These are phyloP conservation scores for Kryptopterus vitreolus DNA, from an alignment of 2,797 vertebrate species.

Conservation along the genomic window DNA sequence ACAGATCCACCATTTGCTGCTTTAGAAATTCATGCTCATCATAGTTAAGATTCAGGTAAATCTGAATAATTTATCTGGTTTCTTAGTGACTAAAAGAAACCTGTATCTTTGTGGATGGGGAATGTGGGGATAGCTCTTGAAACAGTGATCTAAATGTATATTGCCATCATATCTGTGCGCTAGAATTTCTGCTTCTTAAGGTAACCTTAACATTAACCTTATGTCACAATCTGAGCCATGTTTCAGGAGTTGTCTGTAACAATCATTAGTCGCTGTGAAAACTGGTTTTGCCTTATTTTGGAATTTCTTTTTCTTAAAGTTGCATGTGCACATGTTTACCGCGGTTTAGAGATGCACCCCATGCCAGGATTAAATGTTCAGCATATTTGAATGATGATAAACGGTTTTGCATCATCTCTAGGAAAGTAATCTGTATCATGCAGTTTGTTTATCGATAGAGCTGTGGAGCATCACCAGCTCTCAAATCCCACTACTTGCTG, in stretches of 20 bases:
- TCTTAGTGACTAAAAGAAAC: not conserved
- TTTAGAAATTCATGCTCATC: not conserved
- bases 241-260: slow-evolving; percentile 26
- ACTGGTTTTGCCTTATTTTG: not conserved
- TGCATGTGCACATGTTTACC: not conserved
- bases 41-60: too few species aligned
- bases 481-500: too few species aligned
- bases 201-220: not conserved
- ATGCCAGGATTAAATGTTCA: slow-evolving; percentile 63
- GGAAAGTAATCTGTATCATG: not conserved
- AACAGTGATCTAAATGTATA: not conserved
- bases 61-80: not conserved
- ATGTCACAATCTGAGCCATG: not conserved
- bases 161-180: not conserved
- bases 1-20: not conserved
- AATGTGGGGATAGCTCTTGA: not conserved
- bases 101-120: not conserved
- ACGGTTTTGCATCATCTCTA: not conserved
- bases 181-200: slow-evolving; percentile 5
- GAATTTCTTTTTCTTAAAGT: slow-evolving; percentile 3
- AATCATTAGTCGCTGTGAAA: not conserved
- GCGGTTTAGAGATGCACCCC: slow-evolving; percentile 57
- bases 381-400: slow-evolving; percentile 46
- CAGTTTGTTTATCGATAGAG: not conserved
- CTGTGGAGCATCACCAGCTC: not conserved